phyloP scores from a whole-genome alignment of 2,797 vertebrate genomes.

The Clarias pachynema region DNA sequence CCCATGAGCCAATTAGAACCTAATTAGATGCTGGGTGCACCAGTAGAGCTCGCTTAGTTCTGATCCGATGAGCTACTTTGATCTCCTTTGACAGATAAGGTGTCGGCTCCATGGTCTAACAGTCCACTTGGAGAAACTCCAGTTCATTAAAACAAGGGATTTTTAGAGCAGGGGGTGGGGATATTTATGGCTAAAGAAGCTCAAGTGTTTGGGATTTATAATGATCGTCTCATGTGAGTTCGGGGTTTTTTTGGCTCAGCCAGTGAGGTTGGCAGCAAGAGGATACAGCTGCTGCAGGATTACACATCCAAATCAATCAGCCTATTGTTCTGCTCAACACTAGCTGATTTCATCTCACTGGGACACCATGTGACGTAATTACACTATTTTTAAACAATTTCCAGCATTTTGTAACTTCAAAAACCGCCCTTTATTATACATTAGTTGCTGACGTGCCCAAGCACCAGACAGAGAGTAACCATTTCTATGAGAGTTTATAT shows the following conservation, averaged over 20 bases:
- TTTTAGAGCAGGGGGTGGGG: slow-evolving; percentile 33
- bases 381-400: neutral
- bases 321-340: slow-evolving; percentile 42
- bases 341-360: slow-evolving; percentile 18
- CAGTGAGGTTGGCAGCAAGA: slow-evolving; percentile 46
- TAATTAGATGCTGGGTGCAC: slow-evolving; percentile 58
- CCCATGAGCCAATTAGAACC: slow-evolving; percentile 57
- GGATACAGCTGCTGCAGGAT: slow-evolving; percentile 54
- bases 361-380: slow-evolving; percentile 4
- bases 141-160: slow-evolving; percentile 60
- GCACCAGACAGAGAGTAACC: neutral
- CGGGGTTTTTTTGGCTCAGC: slow-evolving; percentile 33
- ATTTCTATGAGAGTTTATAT: neutral
- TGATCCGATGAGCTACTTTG: slow-evolving; percentile 55
- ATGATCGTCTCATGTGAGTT: slow-evolving; percentile 52
- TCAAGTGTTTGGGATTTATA: slow-evolving; percentile 49
- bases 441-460: neutral
- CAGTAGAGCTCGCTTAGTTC: slow-evolving; percentile 34
- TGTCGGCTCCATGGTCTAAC: slow-evolving; percentile 51
- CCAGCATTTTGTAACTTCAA: slow-evolving; percentile 3
- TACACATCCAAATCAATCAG: slow-evolving; percentile 49
- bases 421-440: neutral
- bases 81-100: slow-evolving; percentile 63
- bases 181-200: slow-evolving; percentile 53
- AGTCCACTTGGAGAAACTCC: slow-evolving; percentile 52